Base-by-base conservation (phyloP, 1,140 invertebrate genomes). In the Drosophila lacteicornis region DNA sequence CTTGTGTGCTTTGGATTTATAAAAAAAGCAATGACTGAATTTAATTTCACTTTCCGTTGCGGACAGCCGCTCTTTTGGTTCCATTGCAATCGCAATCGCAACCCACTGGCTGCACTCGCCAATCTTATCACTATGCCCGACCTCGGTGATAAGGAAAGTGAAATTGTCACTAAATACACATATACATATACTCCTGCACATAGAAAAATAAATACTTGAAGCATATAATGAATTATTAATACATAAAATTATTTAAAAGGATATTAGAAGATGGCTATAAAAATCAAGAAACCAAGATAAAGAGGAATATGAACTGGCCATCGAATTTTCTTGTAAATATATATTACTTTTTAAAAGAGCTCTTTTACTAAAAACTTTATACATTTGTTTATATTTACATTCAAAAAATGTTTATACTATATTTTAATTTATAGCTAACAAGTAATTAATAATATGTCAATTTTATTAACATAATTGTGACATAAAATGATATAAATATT, bases 111-210 rank as follows among this genome's bases (percentile, higher is more conserved):
- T 88, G 84, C 85, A 91, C 30, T 69, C 79, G 49, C 55, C 62
- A 88, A 85, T 88, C 85, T 87, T 87, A 87, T 90, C 84, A 81
- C 27, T 58, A 11, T 17, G 46, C 45, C 12, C 61, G 80, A 87
- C 66, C 76, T 75, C 62, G 70, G 67, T 88, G 85, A 90, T 90
- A 90, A 90, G 62, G 71, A 90, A 90, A 90, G 85, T 90, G 85
- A 90, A 90, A 90, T 77, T 67, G 22, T 57, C 36, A 22, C 51
- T 13, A 68, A 43, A 58, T 58, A n/a, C 40, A 50, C 19, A 33
- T 11, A 22, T 19, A 73, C 11, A 38, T 2, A 53, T 13, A 45
- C 30, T 1, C n/a, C 7, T 55, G 7, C 17, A 55, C 17, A 1
- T 22, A 2, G 33, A 38, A 7, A 38, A 55, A 38, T 22, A 22